These are phyloP conservation scores for Saccostrea echinata DNA, from an alignment of 1,140 invertebrate species.

Conservation along the genomic window DNA sequence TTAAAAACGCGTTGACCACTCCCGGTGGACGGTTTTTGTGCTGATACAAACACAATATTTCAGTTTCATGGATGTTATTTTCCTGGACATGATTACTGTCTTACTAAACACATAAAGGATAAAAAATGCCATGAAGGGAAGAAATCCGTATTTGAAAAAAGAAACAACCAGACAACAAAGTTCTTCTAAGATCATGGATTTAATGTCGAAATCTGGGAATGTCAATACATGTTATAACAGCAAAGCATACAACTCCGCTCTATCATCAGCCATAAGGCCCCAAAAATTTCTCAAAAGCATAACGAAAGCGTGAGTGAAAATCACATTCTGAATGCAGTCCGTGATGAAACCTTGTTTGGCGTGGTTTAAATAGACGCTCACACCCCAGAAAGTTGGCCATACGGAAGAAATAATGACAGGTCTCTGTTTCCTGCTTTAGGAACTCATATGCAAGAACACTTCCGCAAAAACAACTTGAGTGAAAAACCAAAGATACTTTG, in stretches of 20 bases:
- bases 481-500: conserved; percentile 36
- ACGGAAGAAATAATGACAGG: not conserved
- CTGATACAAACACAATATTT: no score
- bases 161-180: not conserved
- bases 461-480: conserved; percentile 17
- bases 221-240: not conserved
- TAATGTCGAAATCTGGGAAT: conserved; percentile 37
- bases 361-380: conserved; percentile 54
- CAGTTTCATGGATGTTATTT: conserved; percentile 47
- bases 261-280: not conserved
- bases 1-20: conserved; percentile 4
- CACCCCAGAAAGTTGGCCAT: conserved; percentile 40
- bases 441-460: conserved; percentile 44
- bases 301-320: conserved; percentile 22
- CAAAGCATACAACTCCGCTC: not conserved
- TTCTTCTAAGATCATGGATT: conserved; percentile 12
- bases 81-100: conserved; percentile 17
- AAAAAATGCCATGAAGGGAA: no score
- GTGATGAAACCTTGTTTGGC: conserved; percentile 44
- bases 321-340: conserved; percentile 33
- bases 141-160: conserved; percentile 5
- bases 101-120: not conserved
- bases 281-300: conserved; percentile 42
- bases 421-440: conserved; percentile 52
- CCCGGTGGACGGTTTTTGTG: conserved; percentile 26